Conservation (phyloP, 2,113 vertebrate genomes). For the Salvelinus namaycush region DNA sequence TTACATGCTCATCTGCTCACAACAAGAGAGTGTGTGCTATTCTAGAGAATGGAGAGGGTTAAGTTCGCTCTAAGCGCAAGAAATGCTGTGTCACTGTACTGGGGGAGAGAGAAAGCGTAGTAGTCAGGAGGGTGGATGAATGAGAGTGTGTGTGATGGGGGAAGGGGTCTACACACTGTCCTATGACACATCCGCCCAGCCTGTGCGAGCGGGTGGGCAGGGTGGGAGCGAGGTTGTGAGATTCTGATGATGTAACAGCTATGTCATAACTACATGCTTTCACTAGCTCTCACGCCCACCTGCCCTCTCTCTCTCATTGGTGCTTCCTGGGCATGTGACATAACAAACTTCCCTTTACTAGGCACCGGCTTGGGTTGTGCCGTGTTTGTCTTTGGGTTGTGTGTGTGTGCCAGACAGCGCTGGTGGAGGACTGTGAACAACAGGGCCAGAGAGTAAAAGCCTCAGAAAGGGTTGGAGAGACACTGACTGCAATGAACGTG, state of each 20-base stretch:
- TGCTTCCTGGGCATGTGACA: slow-evolving; percentile 55
- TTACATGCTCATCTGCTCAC: neutral
- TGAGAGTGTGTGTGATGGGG: slow-evolving; percentile 16
- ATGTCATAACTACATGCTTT: slow-evolving; percentile 54
- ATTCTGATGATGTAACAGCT: slow-evolving; percentile 48
- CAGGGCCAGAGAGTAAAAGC: slow-evolving; percentile 42
- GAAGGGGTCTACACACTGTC: slow-evolving; percentile 23
- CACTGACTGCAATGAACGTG: slow-evolving; percentile 36
- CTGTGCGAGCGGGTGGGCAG: slow-evolving; percentile 41
- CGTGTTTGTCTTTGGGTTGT: slow-evolving; percentile 42
- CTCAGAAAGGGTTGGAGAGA: slow-evolving; percentile 35
- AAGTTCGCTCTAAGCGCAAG: slow-evolving; percentile 26
- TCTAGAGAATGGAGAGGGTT: slow-evolving; percentile 21
- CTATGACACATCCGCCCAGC: slow-evolving; percentile 56
- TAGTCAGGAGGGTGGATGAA: slow-evolving; percentile 32
- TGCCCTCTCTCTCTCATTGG: slow-evolving; percentile 56
- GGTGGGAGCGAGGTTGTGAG: slow-evolving; percentile 23
- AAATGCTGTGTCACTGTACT: slow-evolving; percentile 58
- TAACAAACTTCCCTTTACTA: slow-evolving; percentile 65
- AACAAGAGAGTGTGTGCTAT: too few species aligned
- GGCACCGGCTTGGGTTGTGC: slow-evolving; percentile 55
- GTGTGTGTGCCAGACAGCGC: slow-evolving; percentile 15
- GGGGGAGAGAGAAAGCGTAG: slow-evolving; percentile 29
- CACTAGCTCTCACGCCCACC: slow-evolving; percentile 2
- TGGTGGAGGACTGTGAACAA: slow-evolving; percentile 40